phyloP scores from a whole-genome alignment of 2,888 invertebrate species.

The Bhutanitis thaidina region DNA sequence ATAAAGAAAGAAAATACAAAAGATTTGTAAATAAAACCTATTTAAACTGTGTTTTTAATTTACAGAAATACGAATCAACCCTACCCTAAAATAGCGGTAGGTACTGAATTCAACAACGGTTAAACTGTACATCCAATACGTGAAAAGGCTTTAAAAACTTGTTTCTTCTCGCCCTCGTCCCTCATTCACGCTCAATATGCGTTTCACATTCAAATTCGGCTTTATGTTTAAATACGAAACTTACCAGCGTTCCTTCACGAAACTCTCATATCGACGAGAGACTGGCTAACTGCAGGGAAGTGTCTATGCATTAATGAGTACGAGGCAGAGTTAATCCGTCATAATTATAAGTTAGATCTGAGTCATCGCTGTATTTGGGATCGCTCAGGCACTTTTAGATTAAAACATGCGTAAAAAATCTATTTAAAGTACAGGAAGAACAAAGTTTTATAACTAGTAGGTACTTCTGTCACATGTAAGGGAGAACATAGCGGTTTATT shows the following conservation, averaged over 20 bases:
- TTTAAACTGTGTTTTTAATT: no score
- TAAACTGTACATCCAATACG: constrained; percentile 6
- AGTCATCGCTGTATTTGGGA: background rate
- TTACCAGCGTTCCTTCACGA: constrained; percentile 26
- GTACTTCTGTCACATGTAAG: no score
- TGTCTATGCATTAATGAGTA: constrained; percentile 66
- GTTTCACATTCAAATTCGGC: constrained; percentile 15
- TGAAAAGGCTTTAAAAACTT: constrained; percentile 5
- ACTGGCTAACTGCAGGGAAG: constrained; percentile 46
- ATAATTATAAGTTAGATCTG: constrained; percentile 38
- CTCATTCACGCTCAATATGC: constrained; percentile 14
- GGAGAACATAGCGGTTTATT: no score
- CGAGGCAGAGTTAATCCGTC: constrained; percentile 43
- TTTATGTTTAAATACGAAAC: constrained; percentile 27
- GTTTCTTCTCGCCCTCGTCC: constrained; percentile 1
- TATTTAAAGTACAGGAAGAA: no score
- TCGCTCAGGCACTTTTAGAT: no score
- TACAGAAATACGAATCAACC: no score
- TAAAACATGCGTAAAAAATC: no score
- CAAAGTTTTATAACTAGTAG: no score
- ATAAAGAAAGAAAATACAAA: no score
- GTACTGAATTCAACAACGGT: background rate
- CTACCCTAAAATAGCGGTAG: no score
- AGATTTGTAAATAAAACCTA: no score
- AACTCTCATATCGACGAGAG: constrained; percentile 26